These are phyloP conservation scores for Corythucha ciliata DNA, from an alignment of 2,888 invertebrate genomes.

Conservation along the genomic window DNA sequence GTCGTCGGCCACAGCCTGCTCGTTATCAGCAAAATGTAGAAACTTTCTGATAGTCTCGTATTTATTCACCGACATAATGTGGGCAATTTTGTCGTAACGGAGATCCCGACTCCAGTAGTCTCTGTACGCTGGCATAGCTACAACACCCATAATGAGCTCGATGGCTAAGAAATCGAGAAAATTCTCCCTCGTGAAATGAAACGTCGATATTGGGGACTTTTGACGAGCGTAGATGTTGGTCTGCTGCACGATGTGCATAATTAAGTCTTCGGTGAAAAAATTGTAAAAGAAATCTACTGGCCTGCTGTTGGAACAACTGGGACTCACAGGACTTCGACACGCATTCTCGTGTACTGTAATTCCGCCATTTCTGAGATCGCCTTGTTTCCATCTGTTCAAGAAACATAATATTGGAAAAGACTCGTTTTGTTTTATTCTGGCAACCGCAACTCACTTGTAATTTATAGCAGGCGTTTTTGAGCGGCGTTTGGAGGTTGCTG, in stretches of 20 bases:
- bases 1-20: background rate
- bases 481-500: no score
- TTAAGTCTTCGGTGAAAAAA: background rate
- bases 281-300: no score
- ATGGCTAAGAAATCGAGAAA: background rate
- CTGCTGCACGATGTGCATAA: background rate
- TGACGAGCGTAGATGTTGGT: background rate
- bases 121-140: conserved; percentile 5
- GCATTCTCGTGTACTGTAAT: no score
- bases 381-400: no score
- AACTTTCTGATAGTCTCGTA: conserved; percentile 1
- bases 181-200: background rate
- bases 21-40: conserved; percentile 10
- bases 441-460: no score
- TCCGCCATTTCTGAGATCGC: no score
- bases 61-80: conserved; percentile 9
- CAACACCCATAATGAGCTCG: conserved; percentile 1
- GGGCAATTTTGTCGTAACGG: conserved; percentile 13
- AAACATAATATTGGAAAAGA: no score
- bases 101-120: conserved; percentile 2
- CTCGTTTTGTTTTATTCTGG: no score
- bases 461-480: no score
- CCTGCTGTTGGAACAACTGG: no score
- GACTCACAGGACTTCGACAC: no score
- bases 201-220: background rate